Percentiles rank a stretch among this genome's conserved stretches.
These are phyloP conservation scores for Catamblyrhynchus diadema DNA, from an alignment of 2,797 vertebrate genomes.

Conservation along the genomic window DNA sequence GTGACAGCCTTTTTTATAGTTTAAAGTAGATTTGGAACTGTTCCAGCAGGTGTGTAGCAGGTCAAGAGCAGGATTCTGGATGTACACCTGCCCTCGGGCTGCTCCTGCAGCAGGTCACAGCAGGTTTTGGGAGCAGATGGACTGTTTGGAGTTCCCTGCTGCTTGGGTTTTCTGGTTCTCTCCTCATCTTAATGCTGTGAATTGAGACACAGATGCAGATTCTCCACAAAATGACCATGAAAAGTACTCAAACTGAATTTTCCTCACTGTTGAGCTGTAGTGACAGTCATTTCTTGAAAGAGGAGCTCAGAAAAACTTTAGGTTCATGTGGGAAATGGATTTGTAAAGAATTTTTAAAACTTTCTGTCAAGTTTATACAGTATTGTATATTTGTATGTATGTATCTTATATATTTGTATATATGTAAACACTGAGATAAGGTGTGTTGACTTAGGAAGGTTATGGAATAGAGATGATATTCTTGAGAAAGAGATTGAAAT, in stretches of 20 bases:
- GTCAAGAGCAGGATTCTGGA: not conserved
- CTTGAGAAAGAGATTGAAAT: not conserved
- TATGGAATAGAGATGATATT: not conserved
- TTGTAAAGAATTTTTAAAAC: not conserved
- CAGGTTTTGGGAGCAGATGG: not conserved
- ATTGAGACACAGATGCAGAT: not conserved
- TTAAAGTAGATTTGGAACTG: not conserved
- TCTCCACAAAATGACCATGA: not conserved
- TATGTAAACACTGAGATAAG: not conserved
- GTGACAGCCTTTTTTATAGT: not conserved
- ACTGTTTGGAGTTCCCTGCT: not conserved
- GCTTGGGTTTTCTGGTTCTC: not conserved
- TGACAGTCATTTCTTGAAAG: not conserved
- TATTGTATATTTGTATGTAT: not conserved
- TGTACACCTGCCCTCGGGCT: not conserved
- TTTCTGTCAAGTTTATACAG: not conserved
- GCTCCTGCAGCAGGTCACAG: not conserved
- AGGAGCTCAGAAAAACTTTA: not conserved
- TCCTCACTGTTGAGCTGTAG: not conserved
- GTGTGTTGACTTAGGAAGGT: not conserved
- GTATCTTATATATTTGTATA: no score
- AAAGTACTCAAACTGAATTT: not conserved
- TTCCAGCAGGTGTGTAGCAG: not conserved
- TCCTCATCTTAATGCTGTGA: rapidly evolving
- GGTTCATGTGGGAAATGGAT: not conserved